Base-by-base conservation (phyloP, 2,113 vertebrate species). In the Meriones unguiculatus region DNA sequence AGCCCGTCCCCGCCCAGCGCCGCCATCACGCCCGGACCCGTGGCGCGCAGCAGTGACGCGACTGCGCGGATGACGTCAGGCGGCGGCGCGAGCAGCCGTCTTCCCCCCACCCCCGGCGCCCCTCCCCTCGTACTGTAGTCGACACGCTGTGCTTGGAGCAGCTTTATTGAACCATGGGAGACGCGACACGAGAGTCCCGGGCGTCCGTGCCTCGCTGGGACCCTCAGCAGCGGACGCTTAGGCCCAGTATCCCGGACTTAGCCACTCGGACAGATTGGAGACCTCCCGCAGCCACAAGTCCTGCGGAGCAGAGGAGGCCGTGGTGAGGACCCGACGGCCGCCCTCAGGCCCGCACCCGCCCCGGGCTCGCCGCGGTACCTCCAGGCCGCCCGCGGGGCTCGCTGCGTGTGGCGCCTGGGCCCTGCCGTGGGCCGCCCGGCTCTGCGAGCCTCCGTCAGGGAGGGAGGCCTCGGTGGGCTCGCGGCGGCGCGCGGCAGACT, bases 1-100 rank as follows among this genome's bases (percentile, higher is more conserved):
- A 97, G 67, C 67, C 96, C 98, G 0, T 97, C 97, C 94, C 97
- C 98, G 96, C 97, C 98, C 96, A 97, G 96, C 97, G 97, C 95
- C 96, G 97, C 97, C 98, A 98, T 98, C 95, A 93, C 96, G 97
- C 96, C 90, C 75, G 73, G 38, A 91, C 69, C 73, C 77, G 93
- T 92, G 97, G 97, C 97, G 97, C 97, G 76, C 65, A 54, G 59
- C 89, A 97, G 93, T 97, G 97, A 98, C 97, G 97, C 46, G 3
- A 0, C 11, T 52, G 87, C n/a, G 75, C 50, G 9, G 41, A 50
- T 70, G 81, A 95, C 95, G 97, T 92, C 92, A 92, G 52, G 46
- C 2, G 54, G n/a, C 84, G 8, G 46, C 84, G 75, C 87, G 3
- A 14, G 54, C 57, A 2, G 65, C 3, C 12, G 1, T 35, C 50